Conservation (phyloP, 2,113 vertebrate species). For the Ovibos moschatus region DNA sequence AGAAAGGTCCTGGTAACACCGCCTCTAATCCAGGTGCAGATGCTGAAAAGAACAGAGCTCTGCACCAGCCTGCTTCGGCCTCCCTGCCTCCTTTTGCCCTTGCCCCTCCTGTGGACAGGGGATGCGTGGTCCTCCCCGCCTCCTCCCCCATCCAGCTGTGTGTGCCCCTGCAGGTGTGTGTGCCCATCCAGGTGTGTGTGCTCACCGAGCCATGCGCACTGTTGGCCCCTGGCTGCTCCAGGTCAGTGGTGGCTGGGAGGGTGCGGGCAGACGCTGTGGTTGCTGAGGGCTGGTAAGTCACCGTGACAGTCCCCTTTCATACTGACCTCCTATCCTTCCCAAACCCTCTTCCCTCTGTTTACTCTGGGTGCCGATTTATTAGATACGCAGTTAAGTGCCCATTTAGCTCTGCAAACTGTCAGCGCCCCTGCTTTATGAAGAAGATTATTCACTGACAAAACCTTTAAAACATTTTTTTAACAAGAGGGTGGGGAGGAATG, state of each 20-base stretch:
- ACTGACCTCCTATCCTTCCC: conserved; percentile 53
- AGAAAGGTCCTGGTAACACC: not conserved
- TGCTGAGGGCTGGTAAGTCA: not conserved
- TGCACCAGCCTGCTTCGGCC: not conserved
- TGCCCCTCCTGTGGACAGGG: not conserved
- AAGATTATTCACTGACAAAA: conserved; percentile 81
- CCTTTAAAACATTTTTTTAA: conserved; percentile 72
- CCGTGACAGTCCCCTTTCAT: conserved; percentile 47
- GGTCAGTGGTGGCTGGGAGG: not conserved
- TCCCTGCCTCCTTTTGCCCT: not conserved
- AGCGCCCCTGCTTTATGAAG: conserved; percentile 76
- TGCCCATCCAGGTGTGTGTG: fast-evolving
- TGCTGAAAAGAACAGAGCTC: not conserved
- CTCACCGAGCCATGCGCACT: not conserved
- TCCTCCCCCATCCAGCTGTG: fast-evolving
- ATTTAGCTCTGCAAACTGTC: conserved; percentile 79
- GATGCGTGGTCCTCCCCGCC: fast-evolving
- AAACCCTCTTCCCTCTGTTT: conserved; percentile 72
- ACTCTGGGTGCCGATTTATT: conserved; percentile 81
- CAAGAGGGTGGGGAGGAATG: conserved; percentile 22
- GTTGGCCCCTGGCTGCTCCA: not conserved
- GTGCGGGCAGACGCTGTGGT: fast-evolving
- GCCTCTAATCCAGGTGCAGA: conserved; percentile 29
- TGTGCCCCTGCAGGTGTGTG: not conserved
- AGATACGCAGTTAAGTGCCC: conserved; percentile 76